Evolutionary conservation across 92 coral and sea anemone species (phyloP).

Genomic region (Paragorgia papillata): DNA sequence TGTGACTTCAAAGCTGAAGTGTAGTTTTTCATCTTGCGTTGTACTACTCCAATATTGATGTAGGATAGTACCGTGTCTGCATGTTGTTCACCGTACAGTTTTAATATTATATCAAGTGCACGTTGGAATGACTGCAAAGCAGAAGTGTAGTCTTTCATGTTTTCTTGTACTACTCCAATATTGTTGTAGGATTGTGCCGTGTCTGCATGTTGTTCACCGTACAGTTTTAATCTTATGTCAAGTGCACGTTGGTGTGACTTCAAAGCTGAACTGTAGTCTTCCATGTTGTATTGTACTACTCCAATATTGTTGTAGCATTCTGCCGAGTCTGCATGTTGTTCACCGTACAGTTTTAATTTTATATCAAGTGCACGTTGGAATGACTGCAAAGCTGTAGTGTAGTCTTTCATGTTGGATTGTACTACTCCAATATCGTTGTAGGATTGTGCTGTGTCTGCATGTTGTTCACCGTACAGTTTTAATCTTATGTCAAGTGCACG

Average conservation of each 20-base stretch:
- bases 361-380: slow-evolving; percentile 4
- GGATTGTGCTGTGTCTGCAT: slow-evolving; percentile 17
- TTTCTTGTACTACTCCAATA: too few relatives aligned
- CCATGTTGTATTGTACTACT: background rate
- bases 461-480: slow-evolving; percentile 39
- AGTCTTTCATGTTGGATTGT: background rate
- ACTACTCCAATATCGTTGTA: background rate
- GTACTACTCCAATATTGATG: too few relatives aligned
- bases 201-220: slow-evolving; percentile 6
- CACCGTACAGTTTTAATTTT: background rate
- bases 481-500: background rate
- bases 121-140: slow-evolving; percentile 1
- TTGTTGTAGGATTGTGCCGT: slow-evolving; percentile 11
- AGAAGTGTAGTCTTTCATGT: background rate
- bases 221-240: slow-evolving; percentile 18
- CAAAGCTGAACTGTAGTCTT: background rate
- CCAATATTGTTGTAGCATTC: background rate
- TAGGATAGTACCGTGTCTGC: too few relatives aligned
- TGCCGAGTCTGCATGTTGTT: background rate
- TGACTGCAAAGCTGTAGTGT: background rate
- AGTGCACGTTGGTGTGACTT: slow-evolving; percentile 6
- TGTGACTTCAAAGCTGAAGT: slow-evolving; percentile 5
- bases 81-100: background rate
- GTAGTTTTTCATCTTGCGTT: too few relatives aligned
- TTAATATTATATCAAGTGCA: background rate